phyloP scores from a whole-genome alignment of 2,888 invertebrate species.

The Oligia fasciuncula region DNA sequence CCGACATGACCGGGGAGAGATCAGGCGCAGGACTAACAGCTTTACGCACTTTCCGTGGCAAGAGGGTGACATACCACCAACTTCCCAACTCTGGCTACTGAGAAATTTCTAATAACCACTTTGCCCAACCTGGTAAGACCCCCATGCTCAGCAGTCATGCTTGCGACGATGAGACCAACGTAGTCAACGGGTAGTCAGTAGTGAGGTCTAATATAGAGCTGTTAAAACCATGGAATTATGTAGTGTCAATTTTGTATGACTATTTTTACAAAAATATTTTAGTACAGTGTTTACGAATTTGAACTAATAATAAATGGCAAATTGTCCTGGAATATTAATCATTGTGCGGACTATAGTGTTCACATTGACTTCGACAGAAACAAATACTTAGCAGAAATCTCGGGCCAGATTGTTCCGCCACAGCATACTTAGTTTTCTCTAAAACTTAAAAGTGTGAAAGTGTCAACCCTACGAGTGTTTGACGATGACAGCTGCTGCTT shows the following conservation, averaged over 20 bases:
- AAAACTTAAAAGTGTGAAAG: neutral
- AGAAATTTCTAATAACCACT: neutral
- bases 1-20: too few species aligned
- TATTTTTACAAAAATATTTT: too few species aligned
- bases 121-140: neutral
- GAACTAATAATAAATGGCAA: neutral
- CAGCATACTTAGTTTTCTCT: neutral
- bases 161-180: too few species aligned
- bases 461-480: slow-evolving; percentile 57
- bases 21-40: too few species aligned
- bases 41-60: too few species aligned
- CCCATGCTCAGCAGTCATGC: too few species aligned
- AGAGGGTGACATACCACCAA: too few species aligned
- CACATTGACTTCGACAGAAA: too few species aligned
- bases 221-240: too few species aligned
- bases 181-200: too few species aligned
- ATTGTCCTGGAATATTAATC: neutral
- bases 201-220: too few species aligned
- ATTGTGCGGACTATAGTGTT: neutral
- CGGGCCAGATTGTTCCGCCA: neutral
- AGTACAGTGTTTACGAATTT: neutral
- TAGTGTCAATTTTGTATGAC: too few species aligned
- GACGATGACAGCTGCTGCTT: slow-evolving; percentile 60
- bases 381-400: neutral
- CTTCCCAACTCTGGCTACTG: neutral